A percentile compares a stretch with the other conserved stretches of the same genome.
These are phyloP conservation scores for Alligator mississippiensis DNA, from an alignment of 2,113 vertebrate genomes.

Conservation along the genomic window DNA sequence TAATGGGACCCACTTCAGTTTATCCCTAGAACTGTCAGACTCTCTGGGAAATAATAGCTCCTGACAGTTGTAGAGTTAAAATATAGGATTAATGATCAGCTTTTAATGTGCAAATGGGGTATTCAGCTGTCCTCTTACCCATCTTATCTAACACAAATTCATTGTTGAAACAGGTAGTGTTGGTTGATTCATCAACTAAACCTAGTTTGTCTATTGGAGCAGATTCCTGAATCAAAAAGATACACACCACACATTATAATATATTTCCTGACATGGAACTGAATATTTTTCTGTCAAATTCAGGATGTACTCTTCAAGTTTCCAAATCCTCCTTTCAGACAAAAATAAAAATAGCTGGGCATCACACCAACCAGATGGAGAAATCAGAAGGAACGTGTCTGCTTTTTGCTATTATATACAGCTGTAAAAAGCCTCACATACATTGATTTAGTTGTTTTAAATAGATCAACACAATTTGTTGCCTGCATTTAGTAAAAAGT, in stretches of 20 bases:
- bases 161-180: slow-evolving; percentile 52
- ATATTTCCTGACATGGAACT: not conserved
- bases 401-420: slow-evolving; percentile 25
- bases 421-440: slow-evolving; percentile 33
- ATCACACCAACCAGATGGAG: not conserved
- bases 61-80: slow-evolving; percentile 73
- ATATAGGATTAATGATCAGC: slow-evolving; percentile 76
- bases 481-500: slow-evolving; percentile 20
- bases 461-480: slow-evolving; percentile 37
- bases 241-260: not conserved
- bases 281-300: slow-evolving; percentile 15
- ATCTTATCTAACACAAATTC: slow-evolving; percentile 66
- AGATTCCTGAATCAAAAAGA: slow-evolving; percentile 27
- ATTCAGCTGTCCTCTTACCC: slow-evolving; percentile 44
- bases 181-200: slow-evolving; percentile 27
- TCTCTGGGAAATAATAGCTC: slow-evolving; percentile 66
- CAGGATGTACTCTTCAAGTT: slow-evolving; percentile 39
- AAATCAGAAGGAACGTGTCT: slow-evolving; percentile 6
- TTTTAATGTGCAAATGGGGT: slow-evolving; percentile 74
- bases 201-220: slow-evolving; percentile 4
- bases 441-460: slow-evolving; percentile 40
- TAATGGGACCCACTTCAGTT: slow-evolving; percentile 64
- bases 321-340: slow-evolving; percentile 24
- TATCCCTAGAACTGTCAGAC: slow-evolving; percentile 65
- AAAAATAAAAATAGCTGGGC: slow-evolving; percentile 21